Base-by-base conservation (phyloP, 2,888 invertebrate genomes). In the Polyploca ridens region DNA sequence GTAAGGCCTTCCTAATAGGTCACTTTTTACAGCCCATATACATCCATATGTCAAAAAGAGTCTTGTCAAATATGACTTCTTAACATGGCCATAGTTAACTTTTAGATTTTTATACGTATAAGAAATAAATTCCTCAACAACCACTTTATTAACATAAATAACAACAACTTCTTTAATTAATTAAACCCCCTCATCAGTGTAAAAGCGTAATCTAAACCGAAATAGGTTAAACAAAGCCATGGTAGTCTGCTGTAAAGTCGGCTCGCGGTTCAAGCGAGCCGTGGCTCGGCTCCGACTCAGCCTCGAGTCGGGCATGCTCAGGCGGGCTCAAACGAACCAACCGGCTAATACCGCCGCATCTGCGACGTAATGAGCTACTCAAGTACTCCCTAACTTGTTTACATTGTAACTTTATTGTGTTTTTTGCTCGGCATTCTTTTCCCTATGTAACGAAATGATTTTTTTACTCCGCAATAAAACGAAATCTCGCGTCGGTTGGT, bases 351-450 rank as follows among this genome's bases (percentile, higher is more conserved):
- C 90, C 77, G 76, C 80, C 88, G 90, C 90, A 91, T 92, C 93
- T 90, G 88, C 88, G 80, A 75, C 84, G 86, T 94, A 93, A 94
- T 94, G 93, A 94, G 93, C 93, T 87, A 89, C 94, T 93, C 93
- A 92, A 93, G 93, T 92, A 91, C 92, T 80, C 89, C 86, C 86
- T 93, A 93, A 93, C 93, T 92, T 94, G 94, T 94, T 93, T 94
- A 93, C 94, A 93, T 91, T 93, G 93, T 93, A 87, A 91, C 93
- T 93, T 94, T 94, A 94, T 94, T 94, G 93, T 93, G 93, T 92
- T 93, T 93, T 93, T 93, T 91, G 83, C 89, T 86, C 86, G 85
- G 84, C 82, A 89, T 84, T 89, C 91, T 88, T 87, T 89, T 89
- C 87, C 83, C 90, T 87, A 88, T 90, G 87, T 88, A 88, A 87